Conservation (phyloP, 2,113 vertebrate genomes). For the Anarhynchus alexandrinus region DNA sequence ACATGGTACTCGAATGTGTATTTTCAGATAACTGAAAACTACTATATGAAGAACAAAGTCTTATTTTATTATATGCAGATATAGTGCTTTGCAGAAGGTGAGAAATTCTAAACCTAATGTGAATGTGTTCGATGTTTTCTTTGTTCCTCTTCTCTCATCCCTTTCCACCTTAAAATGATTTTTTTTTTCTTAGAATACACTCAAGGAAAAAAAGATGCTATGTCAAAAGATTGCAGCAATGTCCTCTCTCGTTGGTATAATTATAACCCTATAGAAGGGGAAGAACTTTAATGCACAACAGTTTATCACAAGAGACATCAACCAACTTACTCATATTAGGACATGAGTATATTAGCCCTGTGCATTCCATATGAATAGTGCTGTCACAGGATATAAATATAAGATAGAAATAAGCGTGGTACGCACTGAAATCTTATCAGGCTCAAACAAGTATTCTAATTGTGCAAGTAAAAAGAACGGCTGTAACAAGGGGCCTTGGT, state of each 20-base stretch:
- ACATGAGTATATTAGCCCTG: constrained; percentile 36
- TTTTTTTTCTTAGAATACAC: not conserved
- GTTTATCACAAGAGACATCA: constrained; percentile 35
- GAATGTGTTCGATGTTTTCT: constrained; percentile 16
- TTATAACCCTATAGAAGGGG: not conserved
- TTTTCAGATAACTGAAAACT: constrained; percentile 4
- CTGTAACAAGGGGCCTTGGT: constrained; percentile 40
- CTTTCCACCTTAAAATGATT: not conserved
- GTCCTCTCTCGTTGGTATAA: not conserved
- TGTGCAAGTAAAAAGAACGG: constrained; percentile 37
- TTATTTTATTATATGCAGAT: not conserved
- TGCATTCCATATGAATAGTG: constrained; percentile 17
- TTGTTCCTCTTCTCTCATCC: not conserved
- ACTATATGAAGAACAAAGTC: not conserved
- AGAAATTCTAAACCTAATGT: constrained; percentile 11
- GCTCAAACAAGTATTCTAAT: constrained; percentile 59
- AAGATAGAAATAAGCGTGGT: constrained; percentile 49
- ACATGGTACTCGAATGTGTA: not conserved
- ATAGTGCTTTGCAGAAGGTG: not conserved
- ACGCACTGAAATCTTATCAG: constrained; percentile 37
- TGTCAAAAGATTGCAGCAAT: not conserved
- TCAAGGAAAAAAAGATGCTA: not conserved
- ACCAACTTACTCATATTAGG: constrained; percentile 13
- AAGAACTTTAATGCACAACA: constrained; percentile 25
- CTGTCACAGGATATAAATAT: constrained; percentile 55